A percentile compares a stretch with the other conserved stretches of the same genome.
Evolutionary conservation across 1,140 invertebrate species (phyloP).

Genomic region (Apocrypta bakeri): DNA sequence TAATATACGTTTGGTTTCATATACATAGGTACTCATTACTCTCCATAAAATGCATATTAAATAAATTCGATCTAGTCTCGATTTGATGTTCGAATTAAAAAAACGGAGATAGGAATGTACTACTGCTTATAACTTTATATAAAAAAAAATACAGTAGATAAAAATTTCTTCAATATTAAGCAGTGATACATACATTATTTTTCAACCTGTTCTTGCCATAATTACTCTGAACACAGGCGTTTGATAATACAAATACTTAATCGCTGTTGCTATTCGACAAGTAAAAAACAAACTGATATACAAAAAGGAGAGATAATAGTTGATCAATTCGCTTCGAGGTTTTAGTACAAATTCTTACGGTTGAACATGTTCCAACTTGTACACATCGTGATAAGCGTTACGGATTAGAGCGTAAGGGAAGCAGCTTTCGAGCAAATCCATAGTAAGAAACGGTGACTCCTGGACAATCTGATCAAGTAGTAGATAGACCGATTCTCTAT

Average conservation of each 20-base stretch:
- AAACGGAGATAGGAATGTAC: neutral
- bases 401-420: constrained; percentile 97
- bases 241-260: too few relatives aligned
- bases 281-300: neutral
- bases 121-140: neutral
- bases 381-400: constrained; percentile 97
- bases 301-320: neutral
- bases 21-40: constrained; percentile 12
- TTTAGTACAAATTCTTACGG: constrained; percentile 66
- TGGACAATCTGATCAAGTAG: constrained; percentile 97
- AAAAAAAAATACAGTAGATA: neutral
- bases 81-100: neutral
- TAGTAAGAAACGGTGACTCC: constrained; percentile 97
- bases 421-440: constrained; percentile 98
- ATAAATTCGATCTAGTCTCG: too few relatives aligned
- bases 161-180: neutral
- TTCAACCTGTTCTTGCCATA: too few relatives aligned
- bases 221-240: too few relatives aligned
- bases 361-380: constrained; percentile 87
- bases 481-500: constrained; percentile 97
- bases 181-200: too few relatives aligned
- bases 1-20: constrained; percentile 24
- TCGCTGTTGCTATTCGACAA: neutral
- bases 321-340: neutral
- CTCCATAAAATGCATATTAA: neutral